Evolutionary conservation across 2,113 vertebrate species (phyloP), one percentile per base, ranked within the genome.

Genomic region (Xiphophorus maculatus): DNA sequence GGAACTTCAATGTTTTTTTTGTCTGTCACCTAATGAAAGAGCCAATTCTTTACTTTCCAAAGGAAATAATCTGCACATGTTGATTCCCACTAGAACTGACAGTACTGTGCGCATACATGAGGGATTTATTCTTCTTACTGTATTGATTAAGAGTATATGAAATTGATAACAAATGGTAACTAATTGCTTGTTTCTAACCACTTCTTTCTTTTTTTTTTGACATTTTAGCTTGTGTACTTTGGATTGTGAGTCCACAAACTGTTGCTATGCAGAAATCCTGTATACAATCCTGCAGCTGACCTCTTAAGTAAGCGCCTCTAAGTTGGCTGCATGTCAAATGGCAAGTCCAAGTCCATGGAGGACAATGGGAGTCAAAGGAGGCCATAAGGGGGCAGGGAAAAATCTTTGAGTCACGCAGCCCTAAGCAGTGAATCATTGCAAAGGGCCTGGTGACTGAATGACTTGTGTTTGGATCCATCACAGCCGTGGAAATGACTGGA

Each of bases 341-440:
- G 86, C 84, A 79, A 76, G 68, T 62, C 29, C 40, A 63, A 80
- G 14, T 88, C 85, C 48, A 0, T 33, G 5, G 79, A 80, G 88
- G 80, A 79, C 44, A 82, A 78, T 27, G 66, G 85, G 82, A 84
- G 77, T 69, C 75, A 79, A 77, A 63, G 28, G 22, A 70, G 70
- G 83, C 81, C 22, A 63, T 71, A 78, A 71, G 68, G 66, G 87
- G 77, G 81, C 69, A 81, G 82, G 79, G 84, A 69, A 51, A 82
- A 66, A 58, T 29, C 35, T 65, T 84, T 80, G 81, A 87, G 85
- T 92, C 90, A 88, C 4, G 35, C 84, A 87, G 60, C 72, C 63
- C 77, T 83, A 73, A 86, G 72, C 77, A 82, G 80, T 90, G 92
- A 92, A 79, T 92, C 87, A 91, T 71, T 80, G 67, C 54, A 63